Evolutionary conservation across 2,113 vertebrate species (phyloP).

Genomic region (Tichodroma muraria): DNA sequence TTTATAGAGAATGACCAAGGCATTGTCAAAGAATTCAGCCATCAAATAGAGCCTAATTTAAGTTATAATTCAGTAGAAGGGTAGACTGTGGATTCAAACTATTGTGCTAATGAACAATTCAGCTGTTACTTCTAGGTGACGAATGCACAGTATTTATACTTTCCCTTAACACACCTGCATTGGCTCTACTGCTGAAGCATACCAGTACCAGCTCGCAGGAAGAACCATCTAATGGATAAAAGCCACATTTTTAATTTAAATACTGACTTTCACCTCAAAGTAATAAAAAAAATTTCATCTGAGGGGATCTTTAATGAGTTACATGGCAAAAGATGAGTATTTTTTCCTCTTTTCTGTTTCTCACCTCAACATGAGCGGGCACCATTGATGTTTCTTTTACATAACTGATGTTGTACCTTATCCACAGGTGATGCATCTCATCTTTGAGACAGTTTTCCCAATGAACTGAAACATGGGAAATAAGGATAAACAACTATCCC

Average conservation of each 20-base stretch:
- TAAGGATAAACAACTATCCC: not conserved
- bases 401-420: not conserved
- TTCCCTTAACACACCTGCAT: not conserved
- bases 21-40: not conserved
- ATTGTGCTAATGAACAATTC: constrained; percentile 9
- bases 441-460: not conserved
- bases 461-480: not conserved
- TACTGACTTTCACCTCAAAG: not conserved
- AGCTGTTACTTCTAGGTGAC: not conserved
- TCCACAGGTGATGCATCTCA: not conserved
- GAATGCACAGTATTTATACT: not conserved
- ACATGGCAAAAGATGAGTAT: not conserved
- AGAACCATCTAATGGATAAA: not conserved
- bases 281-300: not conserved
- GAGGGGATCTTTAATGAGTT: not conserved
- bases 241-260: not conserved
- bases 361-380: not conserved
- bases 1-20: not conserved
- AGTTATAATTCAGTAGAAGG: not conserved
- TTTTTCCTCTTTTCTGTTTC: not conserved
- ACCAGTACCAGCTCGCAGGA: not conserved
- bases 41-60: not conserved
- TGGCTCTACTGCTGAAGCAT: not conserved
- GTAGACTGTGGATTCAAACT: not conserved
- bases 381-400: not conserved